These are phyloP conservation scores for Noctua comes DNA, from an alignment of 2,888 invertebrate species.

Conservation along the genomic window DNA sequence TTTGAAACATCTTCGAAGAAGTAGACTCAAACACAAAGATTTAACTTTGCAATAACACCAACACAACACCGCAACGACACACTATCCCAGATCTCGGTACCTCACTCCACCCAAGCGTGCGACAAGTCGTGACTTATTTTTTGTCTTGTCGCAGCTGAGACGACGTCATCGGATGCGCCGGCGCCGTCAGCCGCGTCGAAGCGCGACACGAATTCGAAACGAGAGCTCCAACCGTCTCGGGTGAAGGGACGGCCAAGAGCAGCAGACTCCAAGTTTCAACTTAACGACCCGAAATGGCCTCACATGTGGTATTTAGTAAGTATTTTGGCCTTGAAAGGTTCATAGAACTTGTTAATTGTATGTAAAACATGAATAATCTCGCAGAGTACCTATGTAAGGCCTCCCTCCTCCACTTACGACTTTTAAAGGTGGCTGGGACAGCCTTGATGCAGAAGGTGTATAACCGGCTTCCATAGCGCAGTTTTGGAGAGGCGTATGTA, in stretches of 20 bases:
- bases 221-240: constrained; percentile 92
- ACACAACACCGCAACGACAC: constrained; percentile 25
- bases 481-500: not conserved
- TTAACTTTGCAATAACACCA: constrained; percentile 8
- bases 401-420: no score
- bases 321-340: constrained; percentile 68
- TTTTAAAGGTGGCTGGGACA: not conserved
- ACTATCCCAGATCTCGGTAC: constrained; percentile 43
- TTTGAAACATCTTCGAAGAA: not conserved
- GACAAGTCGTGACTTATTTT: constrained; percentile 52
- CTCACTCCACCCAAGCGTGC: constrained; percentile 27
- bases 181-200: constrained; percentile 81
- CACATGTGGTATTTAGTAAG: constrained; percentile 99
- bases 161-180: constrained; percentile 72
- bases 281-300: constrained; percentile 97
- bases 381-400: not conserved
- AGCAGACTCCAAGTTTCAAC: constrained; percentile 86
- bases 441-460: not conserved
- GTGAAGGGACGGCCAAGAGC: constrained; percentile 92
- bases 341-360: not conserved
- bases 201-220: constrained; percentile 80
- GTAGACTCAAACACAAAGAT: constrained; percentile 7
- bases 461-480: not conserved
- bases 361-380: not conserved
- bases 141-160: constrained; percentile 74